Evolutionary conservation across 2,797 vertebrate species (phyloP).

Genomic region (Squalus acanthias): DNA sequence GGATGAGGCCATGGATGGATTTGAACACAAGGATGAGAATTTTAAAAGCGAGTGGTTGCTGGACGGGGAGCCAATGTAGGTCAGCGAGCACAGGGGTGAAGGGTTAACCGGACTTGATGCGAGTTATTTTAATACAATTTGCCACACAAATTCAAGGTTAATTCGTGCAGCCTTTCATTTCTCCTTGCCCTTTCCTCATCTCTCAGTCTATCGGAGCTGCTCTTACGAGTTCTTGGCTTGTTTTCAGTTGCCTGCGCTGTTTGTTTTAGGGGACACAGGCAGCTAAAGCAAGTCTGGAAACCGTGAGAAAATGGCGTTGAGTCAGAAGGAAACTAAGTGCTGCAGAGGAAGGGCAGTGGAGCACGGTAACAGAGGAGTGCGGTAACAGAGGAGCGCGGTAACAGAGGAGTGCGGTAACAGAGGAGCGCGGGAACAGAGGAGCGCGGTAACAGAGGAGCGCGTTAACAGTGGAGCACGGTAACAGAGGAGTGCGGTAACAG

Average conservation of each 20-base stretch:
- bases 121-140: not conserved
- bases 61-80: not conserved
- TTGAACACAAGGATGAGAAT: not conserved
- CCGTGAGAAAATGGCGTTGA: conserved; percentile 45
- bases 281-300: conserved; percentile 95
- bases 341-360: not conserved
- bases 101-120: not conserved
- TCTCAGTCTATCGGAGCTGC: not conserved
- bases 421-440: too few species aligned
- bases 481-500: too few species aligned
- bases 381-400: too few species aligned
- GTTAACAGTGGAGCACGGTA: too few species aligned
- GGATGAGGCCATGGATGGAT: not conserved
- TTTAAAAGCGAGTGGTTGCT: not conserved
- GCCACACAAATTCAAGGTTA: not conserved
- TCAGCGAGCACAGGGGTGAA: not conserved
- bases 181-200: not conserved
- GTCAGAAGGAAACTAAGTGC: not conserved
- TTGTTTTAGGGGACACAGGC: conserved; percentile 73
- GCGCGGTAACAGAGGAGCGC: too few species aligned
- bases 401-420: too few species aligned
- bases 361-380: not conserved
- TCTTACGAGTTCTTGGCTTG: conserved; percentile 71
- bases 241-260: conserved; percentile 87
- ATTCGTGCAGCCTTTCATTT: not conserved